Conservation (phyloP, 2,113 vertebrate species). For the Anguilla rostrata region DNA sequence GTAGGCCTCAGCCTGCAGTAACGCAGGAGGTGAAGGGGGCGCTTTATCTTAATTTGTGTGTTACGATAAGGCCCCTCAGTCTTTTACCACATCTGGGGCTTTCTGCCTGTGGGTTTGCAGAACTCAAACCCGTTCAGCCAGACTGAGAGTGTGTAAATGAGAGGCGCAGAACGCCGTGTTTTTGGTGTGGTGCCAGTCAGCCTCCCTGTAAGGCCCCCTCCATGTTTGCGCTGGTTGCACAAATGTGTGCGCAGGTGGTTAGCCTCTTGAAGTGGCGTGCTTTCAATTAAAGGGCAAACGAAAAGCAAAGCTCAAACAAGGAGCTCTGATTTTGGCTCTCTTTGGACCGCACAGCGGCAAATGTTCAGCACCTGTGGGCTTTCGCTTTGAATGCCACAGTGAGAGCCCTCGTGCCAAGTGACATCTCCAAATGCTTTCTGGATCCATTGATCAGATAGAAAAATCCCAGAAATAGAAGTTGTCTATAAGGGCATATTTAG, state of each 20-base stretch:
- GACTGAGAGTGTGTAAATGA: slow-evolving; percentile 16
- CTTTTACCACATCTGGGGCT: neutral
- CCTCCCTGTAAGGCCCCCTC: neutral
- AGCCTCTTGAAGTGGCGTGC: neutral
- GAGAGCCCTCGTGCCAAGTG: neutral
- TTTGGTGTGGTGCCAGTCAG: neutral
- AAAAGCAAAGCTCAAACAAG: neutral
- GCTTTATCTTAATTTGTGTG: slow-evolving; percentile 8
- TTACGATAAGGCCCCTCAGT: neutral
- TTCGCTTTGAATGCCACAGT: too few species aligned
- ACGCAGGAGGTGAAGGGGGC: neutral
- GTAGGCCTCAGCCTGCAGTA: neutral
- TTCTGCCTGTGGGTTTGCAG: neutral
- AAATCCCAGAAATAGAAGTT: neutral
- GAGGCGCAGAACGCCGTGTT: neutral
- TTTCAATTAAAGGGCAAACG: slow-evolving; percentile 9
- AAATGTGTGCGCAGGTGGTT: neutral
- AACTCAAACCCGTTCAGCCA: neutral
- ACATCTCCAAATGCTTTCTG: neutral
- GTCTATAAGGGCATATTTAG: neutral
- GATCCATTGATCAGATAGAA: neutral
- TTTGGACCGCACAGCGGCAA: neutral
- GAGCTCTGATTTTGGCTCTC: neutral
- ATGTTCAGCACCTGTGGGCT: neutral
- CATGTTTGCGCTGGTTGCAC: neutral